These are phyloP conservation scores for Hartigia nigra DNA, from an alignment of 2,888 invertebrate species.

Conservation along the genomic window DNA sequence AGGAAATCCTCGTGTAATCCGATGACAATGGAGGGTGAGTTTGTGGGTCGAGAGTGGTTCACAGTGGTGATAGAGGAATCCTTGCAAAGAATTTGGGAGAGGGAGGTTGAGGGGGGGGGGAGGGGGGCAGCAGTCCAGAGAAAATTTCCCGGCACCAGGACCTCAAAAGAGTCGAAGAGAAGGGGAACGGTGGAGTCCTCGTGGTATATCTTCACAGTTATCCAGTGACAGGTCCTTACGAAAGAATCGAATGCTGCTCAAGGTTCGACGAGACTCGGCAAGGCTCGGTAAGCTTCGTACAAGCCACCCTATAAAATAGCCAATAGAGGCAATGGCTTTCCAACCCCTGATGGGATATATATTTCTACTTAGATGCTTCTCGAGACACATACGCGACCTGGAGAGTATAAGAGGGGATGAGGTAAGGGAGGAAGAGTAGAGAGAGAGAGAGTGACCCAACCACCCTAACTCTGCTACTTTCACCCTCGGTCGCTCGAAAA, in stretches of 20 bases:
- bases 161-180: too few relatives aligned
- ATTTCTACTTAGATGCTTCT: slow-evolving; percentile 33
- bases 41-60: slow-evolving; percentile 30
- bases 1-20: slow-evolving; percentile 56
- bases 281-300: neutral
- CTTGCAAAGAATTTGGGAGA: slow-evolving; percentile 28
- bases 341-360: slow-evolving; percentile 26
- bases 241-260: slow-evolving; percentile 11
- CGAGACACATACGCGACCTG: neutral
- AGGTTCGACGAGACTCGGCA: neutral
- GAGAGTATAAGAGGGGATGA: neutral
- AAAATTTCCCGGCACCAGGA: too few relatives aligned
- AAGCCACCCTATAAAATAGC: slow-evolving; percentile 30
- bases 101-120: too few relatives aligned
- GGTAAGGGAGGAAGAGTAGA: neutral
- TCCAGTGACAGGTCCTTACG: slow-evolving; percentile 21
- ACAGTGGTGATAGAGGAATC: slow-evolving; percentile 21
- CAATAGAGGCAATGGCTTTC: slow-evolving; percentile 26
- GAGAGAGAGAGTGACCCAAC: neutral
- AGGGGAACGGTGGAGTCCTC: neutral
- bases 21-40: slow-evolving; percentile 44
- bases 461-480: neutral
- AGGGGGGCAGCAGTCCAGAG: too few relatives aligned
- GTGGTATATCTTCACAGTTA: neutral
- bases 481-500: slow-evolving; percentile 28